A percentile compares a stretch with the other conserved stretches of the same genome.
Evolutionary conservation across 2,113 vertebrate genomes (phyloP).

Genomic region (Cyanistes caeruleus): DNA sequence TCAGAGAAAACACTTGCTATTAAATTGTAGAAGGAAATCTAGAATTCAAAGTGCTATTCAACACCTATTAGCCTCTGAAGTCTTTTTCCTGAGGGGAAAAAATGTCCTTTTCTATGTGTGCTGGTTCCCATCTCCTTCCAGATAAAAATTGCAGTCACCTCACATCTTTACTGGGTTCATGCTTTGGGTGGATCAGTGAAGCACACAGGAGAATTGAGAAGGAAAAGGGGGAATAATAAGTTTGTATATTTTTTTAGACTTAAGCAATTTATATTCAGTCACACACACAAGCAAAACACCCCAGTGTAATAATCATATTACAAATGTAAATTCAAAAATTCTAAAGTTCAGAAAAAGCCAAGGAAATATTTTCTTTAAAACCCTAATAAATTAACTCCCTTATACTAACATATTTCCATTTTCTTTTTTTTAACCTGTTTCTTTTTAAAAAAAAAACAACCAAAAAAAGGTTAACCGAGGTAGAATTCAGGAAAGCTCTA

Average conservation of each 20-base stretch:
- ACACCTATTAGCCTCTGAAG: not conserved
- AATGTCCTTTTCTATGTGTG: fast-evolving
- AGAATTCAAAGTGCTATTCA: not conserved
- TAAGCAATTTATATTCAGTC: not conserved
- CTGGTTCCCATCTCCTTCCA: not conserved
- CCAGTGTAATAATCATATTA: not conserved
- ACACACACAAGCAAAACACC: not conserved
- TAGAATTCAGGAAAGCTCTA: not conserved
- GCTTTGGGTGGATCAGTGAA: not conserved
- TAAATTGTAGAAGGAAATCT: not conserved
- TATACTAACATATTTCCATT: not conserved
- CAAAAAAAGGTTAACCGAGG: not conserved
- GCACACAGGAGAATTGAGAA: not conserved
- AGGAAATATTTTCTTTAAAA: not conserved
- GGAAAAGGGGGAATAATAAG: not conserved
- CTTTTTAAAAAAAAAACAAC: not conserved
- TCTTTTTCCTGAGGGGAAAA: not conserved
- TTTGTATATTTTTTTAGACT: not conserved
- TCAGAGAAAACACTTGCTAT: not conserved
- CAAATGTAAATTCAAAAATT: not conserved
- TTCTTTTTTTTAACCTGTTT: not conserved
- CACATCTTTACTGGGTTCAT: not conserved
- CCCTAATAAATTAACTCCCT: not conserved
- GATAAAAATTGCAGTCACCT: not conserved
- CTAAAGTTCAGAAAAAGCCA: not conserved